A percentile compares a stretch with the other conserved stretches of the same genome.
These are phyloP conservation scores for Cerceris ruficornis DNA, from an alignment of 2,888 invertebrate species.

Conservation along the genomic window DNA sequence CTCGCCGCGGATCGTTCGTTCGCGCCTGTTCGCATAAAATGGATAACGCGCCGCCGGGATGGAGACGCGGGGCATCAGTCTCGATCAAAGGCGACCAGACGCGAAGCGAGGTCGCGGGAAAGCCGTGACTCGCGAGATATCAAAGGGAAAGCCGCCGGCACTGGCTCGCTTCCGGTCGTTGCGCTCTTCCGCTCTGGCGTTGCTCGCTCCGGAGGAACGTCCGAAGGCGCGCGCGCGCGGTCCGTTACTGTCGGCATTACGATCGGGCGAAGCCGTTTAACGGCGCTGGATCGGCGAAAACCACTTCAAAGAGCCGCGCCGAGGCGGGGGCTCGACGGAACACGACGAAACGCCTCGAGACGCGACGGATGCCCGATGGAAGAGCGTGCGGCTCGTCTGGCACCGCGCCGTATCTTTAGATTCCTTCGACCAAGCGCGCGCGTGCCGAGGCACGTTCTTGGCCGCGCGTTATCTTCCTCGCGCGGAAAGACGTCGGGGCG, in stretches of 20 bases:
- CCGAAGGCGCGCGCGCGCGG: conserved; percentile 26
- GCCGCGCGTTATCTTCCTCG: too few relatives aligned
- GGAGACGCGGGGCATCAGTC: not conserved
- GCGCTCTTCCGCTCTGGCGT: conserved; percentile 52
- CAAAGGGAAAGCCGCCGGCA: conserved; percentile 52
- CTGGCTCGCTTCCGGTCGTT: conserved; percentile 73
- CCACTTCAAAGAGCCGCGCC: conserved; percentile 66
- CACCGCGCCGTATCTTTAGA: conserved; percentile 2
- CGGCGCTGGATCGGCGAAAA: conserved; percentile 58
- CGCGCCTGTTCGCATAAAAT: too few relatives aligned
- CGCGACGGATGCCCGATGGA: too few relatives aligned
- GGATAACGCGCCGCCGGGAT: not conserved
- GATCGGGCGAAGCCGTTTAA: conserved; percentile 72
- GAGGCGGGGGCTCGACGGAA: conserved; percentile 40
- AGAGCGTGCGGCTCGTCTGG: not conserved
- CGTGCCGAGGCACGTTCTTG: too few relatives aligned
- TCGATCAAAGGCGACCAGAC: not conserved
- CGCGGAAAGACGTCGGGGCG: too few relatives aligned
- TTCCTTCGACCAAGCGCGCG: not conserved
- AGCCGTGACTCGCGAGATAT: conserved; percentile 35
- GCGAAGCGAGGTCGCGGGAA: not conserved
- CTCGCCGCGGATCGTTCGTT: too few relatives aligned
- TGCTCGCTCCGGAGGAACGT: conserved; percentile 38
- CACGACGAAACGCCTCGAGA: not conserved
- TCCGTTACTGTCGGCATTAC: conserved; percentile 69